Evolutionary conservation across 2,113 vertebrate genomes (phyloP).

Genomic region (Eclectus roratus): DNA sequence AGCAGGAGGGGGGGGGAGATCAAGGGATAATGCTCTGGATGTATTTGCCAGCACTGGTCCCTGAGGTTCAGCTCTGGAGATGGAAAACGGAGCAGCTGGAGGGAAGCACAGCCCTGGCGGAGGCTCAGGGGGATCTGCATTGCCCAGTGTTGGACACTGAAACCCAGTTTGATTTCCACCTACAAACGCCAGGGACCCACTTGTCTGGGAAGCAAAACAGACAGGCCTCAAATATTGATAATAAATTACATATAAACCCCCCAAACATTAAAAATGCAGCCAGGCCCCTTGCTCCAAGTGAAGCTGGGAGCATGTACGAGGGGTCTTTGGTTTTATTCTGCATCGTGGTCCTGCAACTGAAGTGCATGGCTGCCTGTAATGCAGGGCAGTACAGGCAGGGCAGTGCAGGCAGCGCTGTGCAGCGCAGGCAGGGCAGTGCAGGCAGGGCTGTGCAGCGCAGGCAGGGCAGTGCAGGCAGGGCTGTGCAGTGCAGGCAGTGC

Average conservation of each 20-base stretch:
- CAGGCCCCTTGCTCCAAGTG: neutral
- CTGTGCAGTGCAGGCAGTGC: too few relatives aligned
- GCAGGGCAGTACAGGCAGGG: neutral
- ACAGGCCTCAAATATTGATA: neutral
- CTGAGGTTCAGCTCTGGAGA: neutral
- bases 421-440: neutral
- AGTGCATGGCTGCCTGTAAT: neutral
- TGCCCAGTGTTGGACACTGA: accelerated
- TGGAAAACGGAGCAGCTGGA: neutral
- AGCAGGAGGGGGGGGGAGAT: neutral
- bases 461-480: too few relatives aligned
- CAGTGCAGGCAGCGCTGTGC: too few relatives aligned
- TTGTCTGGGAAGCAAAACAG: neutral
- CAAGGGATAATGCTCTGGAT: neutral
- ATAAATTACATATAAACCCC: neutral
- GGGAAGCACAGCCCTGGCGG: neutral
- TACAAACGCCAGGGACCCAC: accelerated
- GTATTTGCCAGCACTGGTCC: neutral
- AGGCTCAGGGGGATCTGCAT: neutral
- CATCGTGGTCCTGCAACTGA: accelerated
- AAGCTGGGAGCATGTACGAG: neutral
- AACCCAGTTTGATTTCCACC: neutral
- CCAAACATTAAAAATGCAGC: neutral
- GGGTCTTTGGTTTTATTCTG: neutral
- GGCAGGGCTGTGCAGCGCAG: too few relatives aligned